These are phyloP conservation scores for Cololabis saira DNA, from an alignment of 2,113 vertebrate species.

Conservation along the genomic window DNA sequence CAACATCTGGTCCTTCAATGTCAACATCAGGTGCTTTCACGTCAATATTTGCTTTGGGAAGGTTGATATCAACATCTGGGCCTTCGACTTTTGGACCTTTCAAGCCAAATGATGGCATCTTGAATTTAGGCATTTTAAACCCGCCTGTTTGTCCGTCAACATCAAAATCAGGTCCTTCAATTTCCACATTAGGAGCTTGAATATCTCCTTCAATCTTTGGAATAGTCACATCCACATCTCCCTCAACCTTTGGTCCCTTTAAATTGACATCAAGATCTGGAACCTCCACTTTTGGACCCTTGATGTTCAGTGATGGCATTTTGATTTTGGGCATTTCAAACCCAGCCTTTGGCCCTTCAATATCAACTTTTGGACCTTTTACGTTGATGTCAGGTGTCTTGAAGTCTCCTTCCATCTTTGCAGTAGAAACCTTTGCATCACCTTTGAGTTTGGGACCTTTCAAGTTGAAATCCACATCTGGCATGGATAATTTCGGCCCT, in stretches of 20 bases:
- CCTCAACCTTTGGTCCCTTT: slow-evolving; percentile 58
- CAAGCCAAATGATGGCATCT: slow-evolving; percentile 14
- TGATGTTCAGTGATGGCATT: slow-evolving; percentile 71
- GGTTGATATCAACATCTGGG: slow-evolving; percentile 18
- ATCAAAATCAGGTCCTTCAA: slow-evolving; percentile 7
- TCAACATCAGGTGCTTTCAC: slow-evolving; percentile 29
- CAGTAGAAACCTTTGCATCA: neutral
- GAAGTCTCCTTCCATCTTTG: neutral
- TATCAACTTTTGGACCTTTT: slow-evolving; percentile 27
- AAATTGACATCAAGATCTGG: slow-evolving; percentile 65
- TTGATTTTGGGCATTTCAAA: slow-evolving; percentile 64
- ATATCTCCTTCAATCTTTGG: slow-evolving; percentile 35
- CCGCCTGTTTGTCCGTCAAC: neutral
- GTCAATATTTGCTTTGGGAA: no score
- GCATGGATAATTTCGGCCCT: no score
- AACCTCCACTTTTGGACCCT: slow-evolving; percentile 66
- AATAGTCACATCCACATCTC: slow-evolving; percentile 17
- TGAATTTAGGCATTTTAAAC: slow-evolving; percentile 33
- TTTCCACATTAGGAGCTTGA: neutral
- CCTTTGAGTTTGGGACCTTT: slow-evolving; percentile 32
- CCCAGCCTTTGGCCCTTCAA: slow-evolving; percentile 17
- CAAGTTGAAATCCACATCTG: neutral
- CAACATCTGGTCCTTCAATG: slow-evolving; percentile 3
- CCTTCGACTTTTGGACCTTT: slow-evolving; percentile 20
- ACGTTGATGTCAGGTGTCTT: slow-evolving; percentile 5